These are phyloP conservation scores for Zygogramma bicolorata DNA, from an alignment of 2,888 invertebrate genomes.

Conservation along the genomic window DNA sequence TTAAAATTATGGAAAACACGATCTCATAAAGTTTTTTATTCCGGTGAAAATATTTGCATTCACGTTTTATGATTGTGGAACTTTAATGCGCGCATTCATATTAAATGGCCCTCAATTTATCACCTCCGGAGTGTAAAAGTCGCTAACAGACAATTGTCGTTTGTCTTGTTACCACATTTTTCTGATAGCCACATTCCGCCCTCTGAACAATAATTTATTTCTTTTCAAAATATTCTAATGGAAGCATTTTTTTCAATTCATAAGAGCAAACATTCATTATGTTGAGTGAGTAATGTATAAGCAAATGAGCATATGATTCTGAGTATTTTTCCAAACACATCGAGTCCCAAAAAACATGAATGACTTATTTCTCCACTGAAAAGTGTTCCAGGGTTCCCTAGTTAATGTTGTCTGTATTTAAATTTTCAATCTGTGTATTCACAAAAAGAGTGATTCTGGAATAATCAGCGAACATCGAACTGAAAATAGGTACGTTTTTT, in stretches of 20 bases:
- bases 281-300: too few species aligned
- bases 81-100: not conserved
- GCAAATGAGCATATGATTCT: too few species aligned
- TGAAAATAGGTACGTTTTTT: too few species aligned
- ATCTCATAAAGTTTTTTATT: not conserved
- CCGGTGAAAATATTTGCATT: not conserved
- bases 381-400: too few species aligned
- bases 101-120: not conserved
- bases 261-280: not conserved
- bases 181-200: not conserved
- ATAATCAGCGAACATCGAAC: too few species aligned
- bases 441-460: too few species aligned
- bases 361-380: too few species aligned
- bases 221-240: not conserved
- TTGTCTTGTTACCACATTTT: not conserved
- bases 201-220: not conserved
- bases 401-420: too few species aligned
- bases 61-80: not conserved
- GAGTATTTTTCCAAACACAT: not conserved
- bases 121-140: not conserved
- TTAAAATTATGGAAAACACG: not conserved
- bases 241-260: not conserved
- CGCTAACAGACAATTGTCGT: not conserved
- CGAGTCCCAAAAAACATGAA: too few species aligned
- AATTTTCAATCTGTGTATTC: too few species aligned